Conservation (phyloP, 2,113 vertebrate species). For the Siniperca knerii region DNA sequence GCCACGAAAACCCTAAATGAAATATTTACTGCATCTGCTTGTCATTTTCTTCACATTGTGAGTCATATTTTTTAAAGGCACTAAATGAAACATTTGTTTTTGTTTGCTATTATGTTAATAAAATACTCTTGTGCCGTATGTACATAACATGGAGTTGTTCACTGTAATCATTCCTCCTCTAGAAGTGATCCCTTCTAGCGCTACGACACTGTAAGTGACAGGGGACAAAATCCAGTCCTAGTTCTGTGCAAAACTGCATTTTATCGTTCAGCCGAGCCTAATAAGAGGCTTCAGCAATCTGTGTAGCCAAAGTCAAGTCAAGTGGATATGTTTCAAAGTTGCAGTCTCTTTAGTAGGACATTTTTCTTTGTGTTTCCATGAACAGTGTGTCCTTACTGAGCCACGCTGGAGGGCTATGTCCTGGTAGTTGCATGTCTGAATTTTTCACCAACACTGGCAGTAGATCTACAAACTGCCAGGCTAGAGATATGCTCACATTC, state of each 20-base stretch:
- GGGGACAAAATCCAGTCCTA: background rate
- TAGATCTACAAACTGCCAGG: background rate
- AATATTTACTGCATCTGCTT: slow-evolving; percentile 39
- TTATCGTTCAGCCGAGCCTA: background rate
- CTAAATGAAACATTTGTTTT: slow-evolving; percentile 8
- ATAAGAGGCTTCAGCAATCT: background rate
- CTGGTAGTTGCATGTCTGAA: background rate
- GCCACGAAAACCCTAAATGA: slow-evolving; percentile 39
- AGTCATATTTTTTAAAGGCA: slow-evolving; percentile 32
- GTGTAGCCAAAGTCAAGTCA: background rate
- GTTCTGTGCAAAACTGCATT: background rate
- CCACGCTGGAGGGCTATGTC: background rate
- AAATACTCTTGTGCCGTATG: slow-evolving; percentile 4
- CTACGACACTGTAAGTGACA: background rate
- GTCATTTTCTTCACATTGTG: slow-evolving; percentile 30
- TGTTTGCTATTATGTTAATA: slow-evolving; percentile 11
- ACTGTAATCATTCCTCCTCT: slow-evolving; percentile 5
- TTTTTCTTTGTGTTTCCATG: background rate
- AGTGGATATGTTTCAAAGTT: background rate
- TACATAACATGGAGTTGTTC: background rate
- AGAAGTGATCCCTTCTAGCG: background rate
- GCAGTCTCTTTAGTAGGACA: background rate
- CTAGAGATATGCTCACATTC: background rate
- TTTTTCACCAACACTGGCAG: background rate
- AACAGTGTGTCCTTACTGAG: background rate